A percentile compares a stretch with the other conserved stretches of the same genome.
Evolutionary conservation across 1,140 invertebrate genomes (phyloP).

Genomic region (Dreissena polymorpha): DNA sequence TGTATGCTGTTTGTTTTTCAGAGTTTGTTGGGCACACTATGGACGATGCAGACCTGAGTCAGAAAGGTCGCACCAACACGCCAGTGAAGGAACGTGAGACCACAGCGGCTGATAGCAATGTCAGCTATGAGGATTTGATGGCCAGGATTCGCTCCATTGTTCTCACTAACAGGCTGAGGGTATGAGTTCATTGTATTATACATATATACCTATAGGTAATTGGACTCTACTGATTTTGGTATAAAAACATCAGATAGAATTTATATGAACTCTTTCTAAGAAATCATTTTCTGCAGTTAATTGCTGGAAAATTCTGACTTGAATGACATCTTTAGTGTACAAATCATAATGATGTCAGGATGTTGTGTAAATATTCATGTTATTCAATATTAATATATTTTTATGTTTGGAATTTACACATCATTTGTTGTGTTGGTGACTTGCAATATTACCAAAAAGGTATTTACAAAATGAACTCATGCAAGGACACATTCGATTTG

Average conservation of each 20-base stretch:
- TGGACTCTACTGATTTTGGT: not conserved
- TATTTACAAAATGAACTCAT: no score
- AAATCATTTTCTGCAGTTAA: conserved; percentile 8
- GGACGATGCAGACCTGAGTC: conserved; percentile 71
- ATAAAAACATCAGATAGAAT: not conserved
- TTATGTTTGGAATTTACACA: no score
- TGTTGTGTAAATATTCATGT: no score
- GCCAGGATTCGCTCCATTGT: conserved; percentile 76
- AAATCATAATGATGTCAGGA: no score
- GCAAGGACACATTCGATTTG: no score
- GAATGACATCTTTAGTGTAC: no score
- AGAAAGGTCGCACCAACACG: conserved; percentile 63
- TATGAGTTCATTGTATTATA: conserved; percentile 54
- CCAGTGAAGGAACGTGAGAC: conserved; percentile 59
- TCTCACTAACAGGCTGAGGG: conserved; percentile 76
- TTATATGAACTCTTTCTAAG: not conserved
- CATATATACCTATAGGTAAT: no score
- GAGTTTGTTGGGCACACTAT: conserved; percentile 78
- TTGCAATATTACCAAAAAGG: no score
- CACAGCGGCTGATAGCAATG: conserved; percentile 65
- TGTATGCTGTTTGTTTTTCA: conserved; percentile 49
- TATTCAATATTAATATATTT: no score
- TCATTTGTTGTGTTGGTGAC: no score
- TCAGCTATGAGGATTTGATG: conserved; percentile 77
- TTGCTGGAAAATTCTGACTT: no score